phyloP scores from a whole-genome alignment of 2,888 invertebrate genomes.

The Adela reaumurella region DNA sequence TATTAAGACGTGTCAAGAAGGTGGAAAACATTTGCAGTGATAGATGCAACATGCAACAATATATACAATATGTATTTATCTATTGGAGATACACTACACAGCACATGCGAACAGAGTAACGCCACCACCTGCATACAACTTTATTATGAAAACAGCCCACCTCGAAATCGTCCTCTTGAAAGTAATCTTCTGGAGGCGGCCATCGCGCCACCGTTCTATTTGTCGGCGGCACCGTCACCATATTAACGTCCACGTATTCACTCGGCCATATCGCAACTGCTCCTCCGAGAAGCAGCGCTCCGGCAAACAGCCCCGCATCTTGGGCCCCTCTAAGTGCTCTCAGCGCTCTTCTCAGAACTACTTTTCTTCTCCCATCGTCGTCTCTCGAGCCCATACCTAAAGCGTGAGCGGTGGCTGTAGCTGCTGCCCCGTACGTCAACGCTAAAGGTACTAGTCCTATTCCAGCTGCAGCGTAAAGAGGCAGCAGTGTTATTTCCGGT shows the following conservation, averaged over 20 bases:
- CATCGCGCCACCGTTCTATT: constrained; percentile 35
- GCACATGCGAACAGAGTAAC: too few species aligned
- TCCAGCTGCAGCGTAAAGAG: constrained; percentile 53
- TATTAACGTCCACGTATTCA: too few species aligned
- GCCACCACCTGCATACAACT: too few species aligned
- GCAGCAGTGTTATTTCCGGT: constrained; percentile 31
- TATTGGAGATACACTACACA: too few species aligned
- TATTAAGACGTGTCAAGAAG: too few species aligned
- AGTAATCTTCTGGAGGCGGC: constrained; percentile 40
- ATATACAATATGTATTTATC: too few species aligned
- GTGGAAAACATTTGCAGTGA: too few species aligned
- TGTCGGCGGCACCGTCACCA: constrained; percentile 31
- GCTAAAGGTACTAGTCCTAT: constrained; percentile 56
- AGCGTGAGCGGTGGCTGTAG: constrained; percentile 56
- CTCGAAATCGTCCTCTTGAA: constrained; percentile 54
- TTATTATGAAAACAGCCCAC: too few species aligned
- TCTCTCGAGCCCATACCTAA: constrained; percentile 19
- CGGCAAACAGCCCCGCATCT: constrained; percentile 40
- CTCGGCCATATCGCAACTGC: constrained; percentile 51
- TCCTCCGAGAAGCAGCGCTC: constrained; percentile 35
- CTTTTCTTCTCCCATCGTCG: constrained; percentile 35
- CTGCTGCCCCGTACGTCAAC: constrained; percentile 53
- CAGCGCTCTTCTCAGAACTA: constrained; percentile 35
- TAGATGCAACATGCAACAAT: too few species aligned
- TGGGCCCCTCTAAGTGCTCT: constrained; percentile 43